Conservation (phyloP, 2,113 vertebrate genomes). For the Bubo bubo region DNA sequence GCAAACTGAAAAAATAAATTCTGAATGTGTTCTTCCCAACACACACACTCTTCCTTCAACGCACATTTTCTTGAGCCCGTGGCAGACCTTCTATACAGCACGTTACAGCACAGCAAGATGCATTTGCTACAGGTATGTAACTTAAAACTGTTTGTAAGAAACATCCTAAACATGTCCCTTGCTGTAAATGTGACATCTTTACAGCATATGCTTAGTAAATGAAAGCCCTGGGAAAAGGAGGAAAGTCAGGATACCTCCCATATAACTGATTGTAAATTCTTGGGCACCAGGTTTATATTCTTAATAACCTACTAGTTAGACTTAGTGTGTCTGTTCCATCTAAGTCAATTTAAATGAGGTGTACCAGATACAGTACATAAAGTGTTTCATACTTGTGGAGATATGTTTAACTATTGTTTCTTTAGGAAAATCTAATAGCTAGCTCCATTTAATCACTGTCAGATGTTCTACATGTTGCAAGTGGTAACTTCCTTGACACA, state of each 20-base stretch:
- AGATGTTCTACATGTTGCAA: conserved; percentile 79
- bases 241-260: conserved; percentile 74
- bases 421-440: conserved; percentile 83
- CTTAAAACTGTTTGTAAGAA: conserved; percentile 72
- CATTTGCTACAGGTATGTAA: conserved; percentile 52
- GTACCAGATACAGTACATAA: conserved; percentile 83
- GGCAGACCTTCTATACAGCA: not conserved
- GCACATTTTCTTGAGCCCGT: not conserved
- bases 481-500: conserved; percentile 76
- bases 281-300: conserved; percentile 81
- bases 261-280: conserved; percentile 86
- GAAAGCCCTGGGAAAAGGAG: conserved; percentile 65
- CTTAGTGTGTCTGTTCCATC: conserved; percentile 80
- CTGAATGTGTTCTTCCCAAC: not conserved
- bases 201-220: conserved; percentile 76
- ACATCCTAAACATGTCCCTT: conserved; percentile 71
- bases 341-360: conserved; percentile 87
- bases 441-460: conserved; percentile 85
- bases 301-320: conserved; percentile 81
- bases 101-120: not conserved
- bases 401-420: conserved; percentile 82
- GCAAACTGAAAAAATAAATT: not conserved
- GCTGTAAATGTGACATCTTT: conserved; percentile 84
- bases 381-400: conserved; percentile 81
- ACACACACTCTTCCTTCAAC: not conserved